Conservation (phyloP, 2,113 vertebrate genomes). For the Campylorhamphus procurvoides region DNA sequence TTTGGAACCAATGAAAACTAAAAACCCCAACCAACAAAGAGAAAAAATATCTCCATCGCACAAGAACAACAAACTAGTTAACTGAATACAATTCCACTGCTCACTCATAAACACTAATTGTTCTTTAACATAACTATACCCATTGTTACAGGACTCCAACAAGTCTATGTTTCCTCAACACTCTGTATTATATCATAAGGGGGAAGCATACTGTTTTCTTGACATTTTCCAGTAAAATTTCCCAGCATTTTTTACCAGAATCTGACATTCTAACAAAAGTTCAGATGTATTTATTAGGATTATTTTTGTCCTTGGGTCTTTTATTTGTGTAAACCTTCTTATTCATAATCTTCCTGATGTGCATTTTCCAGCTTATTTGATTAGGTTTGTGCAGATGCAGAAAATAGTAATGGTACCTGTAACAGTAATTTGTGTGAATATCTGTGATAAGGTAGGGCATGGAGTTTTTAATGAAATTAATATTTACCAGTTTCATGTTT, state of each 20-base stretch:
- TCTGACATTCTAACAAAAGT: not conserved
- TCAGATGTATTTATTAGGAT: not conserved
- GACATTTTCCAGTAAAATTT: not conserved
- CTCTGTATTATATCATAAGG: not conserved
- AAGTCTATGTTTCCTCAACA: not conserved
- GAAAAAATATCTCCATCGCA: not conserved
- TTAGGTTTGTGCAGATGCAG: not conserved
- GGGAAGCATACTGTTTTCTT: not conserved
- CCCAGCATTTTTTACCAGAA: not conserved
- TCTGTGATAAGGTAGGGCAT: not conserved
- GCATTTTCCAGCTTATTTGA: not conserved
- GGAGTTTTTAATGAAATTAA: not conserved
- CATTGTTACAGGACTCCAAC: not conserved
- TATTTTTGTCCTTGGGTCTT: not conserved
- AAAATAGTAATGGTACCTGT: not conserved
- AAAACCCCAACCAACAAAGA: not conserved
- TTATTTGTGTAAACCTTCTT: not conserved
- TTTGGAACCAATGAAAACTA: slow-evolving; percentile 15
- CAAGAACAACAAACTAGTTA: not conserved
- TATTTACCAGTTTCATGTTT: not conserved
- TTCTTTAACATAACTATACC: not conserved
- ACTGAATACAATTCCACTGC: not conserved
- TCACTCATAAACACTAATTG: not conserved
- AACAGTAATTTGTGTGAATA: not conserved
- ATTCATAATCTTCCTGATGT: not conserved